Conservation (phyloP, 2,797 vertebrate species). For the Mus minutoides region DNA sequence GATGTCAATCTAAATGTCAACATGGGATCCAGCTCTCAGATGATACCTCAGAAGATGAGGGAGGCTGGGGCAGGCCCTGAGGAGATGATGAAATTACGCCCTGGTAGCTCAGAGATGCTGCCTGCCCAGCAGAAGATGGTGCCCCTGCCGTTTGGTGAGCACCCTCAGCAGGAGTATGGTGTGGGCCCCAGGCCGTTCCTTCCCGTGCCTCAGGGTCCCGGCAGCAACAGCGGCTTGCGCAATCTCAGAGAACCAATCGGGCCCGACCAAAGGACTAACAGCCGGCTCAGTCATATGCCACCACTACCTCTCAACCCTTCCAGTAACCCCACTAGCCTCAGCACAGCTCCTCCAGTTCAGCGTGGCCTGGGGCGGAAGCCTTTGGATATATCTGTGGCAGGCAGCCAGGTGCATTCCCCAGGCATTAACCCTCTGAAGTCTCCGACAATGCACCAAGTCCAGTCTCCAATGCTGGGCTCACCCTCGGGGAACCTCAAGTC, state of each 20-base stretch:
- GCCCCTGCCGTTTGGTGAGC: slow-evolving; percentile 94
- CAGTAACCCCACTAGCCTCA: slow-evolving; percentile 90
- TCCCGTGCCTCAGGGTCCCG: slow-evolving; percentile 90
- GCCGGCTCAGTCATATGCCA: slow-evolving; percentile 97
- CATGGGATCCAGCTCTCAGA: slow-evolving; percentile 93
- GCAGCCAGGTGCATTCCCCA: slow-evolving; percentile 96
- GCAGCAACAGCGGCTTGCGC: slow-evolving; percentile 88
- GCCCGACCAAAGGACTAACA: slow-evolving; percentile 97
- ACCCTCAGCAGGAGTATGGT: slow-evolving; percentile 95
- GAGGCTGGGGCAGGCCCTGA: slow-evolving; percentile 90
- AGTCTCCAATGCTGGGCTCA: slow-evolving; percentile 99
- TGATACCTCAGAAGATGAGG: slow-evolving; percentile 96
- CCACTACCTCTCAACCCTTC: slow-evolving; percentile 92
- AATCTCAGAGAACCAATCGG: slow-evolving; percentile 95
- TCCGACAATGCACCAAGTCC: slow-evolving; percentile 97
- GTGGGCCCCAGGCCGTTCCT: slow-evolving; percentile 96
- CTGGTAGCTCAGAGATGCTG: slow-evolving; percentile 86
- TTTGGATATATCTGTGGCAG: slow-evolving; percentile 95
- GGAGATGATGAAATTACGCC: slow-evolving; percentile 90
- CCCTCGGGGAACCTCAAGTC: slow-evolving; percentile 99
- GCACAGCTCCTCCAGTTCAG: slow-evolving; percentile 90
- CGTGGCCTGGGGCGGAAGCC: slow-evolving; percentile 95
- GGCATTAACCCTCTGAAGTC: slow-evolving; percentile 98
- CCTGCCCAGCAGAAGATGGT: slow-evolving; percentile 93
- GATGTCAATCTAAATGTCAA: slow-evolving; percentile 89